phyloP scores from a whole-genome alignment of 2,113 vertebrate genomes.

The Trachemys scripta region DNA sequence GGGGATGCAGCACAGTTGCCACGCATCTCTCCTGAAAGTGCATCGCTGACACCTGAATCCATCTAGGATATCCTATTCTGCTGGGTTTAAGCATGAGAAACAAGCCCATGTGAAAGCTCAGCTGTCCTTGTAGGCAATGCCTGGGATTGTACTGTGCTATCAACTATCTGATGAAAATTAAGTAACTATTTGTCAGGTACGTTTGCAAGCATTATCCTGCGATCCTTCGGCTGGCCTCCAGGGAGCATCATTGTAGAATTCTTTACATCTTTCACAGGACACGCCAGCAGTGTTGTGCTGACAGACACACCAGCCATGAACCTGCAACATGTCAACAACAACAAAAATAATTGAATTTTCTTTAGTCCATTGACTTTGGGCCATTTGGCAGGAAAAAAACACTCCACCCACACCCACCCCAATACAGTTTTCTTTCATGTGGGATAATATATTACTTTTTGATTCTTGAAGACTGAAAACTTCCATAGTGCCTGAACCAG shows the following conservation, averaged over 20 bases:
- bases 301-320: slow-evolving; percentile 87
- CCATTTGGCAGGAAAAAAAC: not conserved
- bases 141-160: not conserved
- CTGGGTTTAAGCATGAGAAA: not conserved
- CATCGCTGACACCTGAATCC: not conserved
- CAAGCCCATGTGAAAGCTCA: not conserved
- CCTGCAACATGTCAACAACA: slow-evolving; percentile 66
- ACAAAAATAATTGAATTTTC: not conserved
- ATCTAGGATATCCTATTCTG: not conserved
- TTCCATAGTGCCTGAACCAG: not conserved
- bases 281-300: slow-evolving; percentile 87
- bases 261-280: slow-evolving; percentile 88
- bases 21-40: not conserved
- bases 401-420: not conserved
- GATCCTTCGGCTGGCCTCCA: slow-evolving; percentile 86
- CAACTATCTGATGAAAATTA: not conserved
- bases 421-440: not conserved
- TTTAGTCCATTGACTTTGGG: not conserved
- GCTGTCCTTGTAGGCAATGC: not conserved
- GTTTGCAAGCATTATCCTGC: slow-evolving; percentile 81
- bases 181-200: slow-evolving; percentile 67
- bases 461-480: not conserved
- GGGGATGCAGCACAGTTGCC: not conserved
- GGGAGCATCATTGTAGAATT: slow-evolving; percentile 89
- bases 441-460: not conserved